These are phyloP conservation scores for Phylloscopus whistleri DNA, from an alignment of 2,113 vertebrate genomes.

Conservation along the genomic window DNA sequence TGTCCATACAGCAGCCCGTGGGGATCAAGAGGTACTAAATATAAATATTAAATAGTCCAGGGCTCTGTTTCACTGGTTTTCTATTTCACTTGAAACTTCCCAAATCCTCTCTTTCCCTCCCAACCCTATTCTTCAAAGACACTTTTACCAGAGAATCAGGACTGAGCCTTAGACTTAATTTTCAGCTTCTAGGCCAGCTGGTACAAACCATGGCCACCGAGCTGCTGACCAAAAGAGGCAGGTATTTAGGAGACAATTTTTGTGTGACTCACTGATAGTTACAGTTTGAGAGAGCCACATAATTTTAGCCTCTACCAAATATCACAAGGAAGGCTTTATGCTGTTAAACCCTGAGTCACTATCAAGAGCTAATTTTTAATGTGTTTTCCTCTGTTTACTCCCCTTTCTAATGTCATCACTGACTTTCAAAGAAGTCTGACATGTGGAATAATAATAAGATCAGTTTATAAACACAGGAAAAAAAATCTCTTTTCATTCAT, in stretches of 20 bases:
- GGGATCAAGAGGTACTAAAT: slow-evolving; percentile 10
- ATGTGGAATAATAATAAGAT: not conserved
- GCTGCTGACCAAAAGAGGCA: not conserved
- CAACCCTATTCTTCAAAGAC: not conserved
- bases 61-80: not conserved
- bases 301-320: not conserved
- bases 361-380: not conserved
- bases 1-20: not conserved
- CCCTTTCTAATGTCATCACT: not conserved
- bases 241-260: slow-evolving; percentile 12
- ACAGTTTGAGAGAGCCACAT: not conserved
- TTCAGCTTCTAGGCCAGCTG: not conserved
- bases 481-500: not conserved
- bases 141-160: not conserved
- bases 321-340: not conserved
- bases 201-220: not conserved
- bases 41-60: not conserved
- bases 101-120: not conserved
- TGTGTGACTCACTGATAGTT: not conserved
- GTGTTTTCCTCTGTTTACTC: not conserved
- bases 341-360: not conserved
- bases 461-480: not conserved
- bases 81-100: not conserved
- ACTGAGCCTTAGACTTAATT: not conserved
- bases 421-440: not conserved